phyloP scores from a whole-genome alignment of 2,888 invertebrate species.

The Phorcus lineatus region DNA sequence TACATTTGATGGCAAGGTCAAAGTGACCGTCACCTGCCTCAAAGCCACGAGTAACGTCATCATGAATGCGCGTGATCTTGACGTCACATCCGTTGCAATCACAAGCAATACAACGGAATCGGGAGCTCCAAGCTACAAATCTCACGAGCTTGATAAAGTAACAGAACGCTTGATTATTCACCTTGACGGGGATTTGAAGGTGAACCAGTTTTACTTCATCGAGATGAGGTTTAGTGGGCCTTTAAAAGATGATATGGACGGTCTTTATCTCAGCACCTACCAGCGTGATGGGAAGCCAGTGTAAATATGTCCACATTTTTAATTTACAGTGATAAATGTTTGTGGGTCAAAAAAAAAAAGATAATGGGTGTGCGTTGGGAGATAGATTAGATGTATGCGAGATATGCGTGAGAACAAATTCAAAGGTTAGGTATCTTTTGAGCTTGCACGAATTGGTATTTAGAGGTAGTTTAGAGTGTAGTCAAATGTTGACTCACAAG shows the following conservation, averaged over 20 bases:
- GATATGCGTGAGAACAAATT: not conserved
- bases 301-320: conserved; percentile 18
- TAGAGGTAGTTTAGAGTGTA: too few species aligned
- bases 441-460: too few species aligned
- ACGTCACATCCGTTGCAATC: conserved; percentile 35
- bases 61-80: conserved; percentile 33
- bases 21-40: conserved; percentile 26
- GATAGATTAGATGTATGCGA: not conserved
- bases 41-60: conserved; percentile 31
- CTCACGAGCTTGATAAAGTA: conserved; percentile 32
- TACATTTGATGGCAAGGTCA: conserved; percentile 34
- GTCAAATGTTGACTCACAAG: too few species aligned
- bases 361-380: not conserved
- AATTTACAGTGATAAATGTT: too few species aligned
- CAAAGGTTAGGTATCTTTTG: not conserved
- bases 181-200: conserved; percentile 79
- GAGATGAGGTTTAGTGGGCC: conserved; percentile 83
- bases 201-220: conserved; percentile 82
- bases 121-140: not conserved
- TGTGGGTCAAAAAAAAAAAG: too few species aligned
- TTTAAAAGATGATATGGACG: conserved; percentile 77
- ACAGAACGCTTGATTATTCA: conserved; percentile 76
- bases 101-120: conserved; percentile 22
- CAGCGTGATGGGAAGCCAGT: conserved; percentile 24
- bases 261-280: conserved; percentile 32